Conservation (phyloP, 2,888 invertebrate genomes). For the Ectemnius lituratus region DNA sequence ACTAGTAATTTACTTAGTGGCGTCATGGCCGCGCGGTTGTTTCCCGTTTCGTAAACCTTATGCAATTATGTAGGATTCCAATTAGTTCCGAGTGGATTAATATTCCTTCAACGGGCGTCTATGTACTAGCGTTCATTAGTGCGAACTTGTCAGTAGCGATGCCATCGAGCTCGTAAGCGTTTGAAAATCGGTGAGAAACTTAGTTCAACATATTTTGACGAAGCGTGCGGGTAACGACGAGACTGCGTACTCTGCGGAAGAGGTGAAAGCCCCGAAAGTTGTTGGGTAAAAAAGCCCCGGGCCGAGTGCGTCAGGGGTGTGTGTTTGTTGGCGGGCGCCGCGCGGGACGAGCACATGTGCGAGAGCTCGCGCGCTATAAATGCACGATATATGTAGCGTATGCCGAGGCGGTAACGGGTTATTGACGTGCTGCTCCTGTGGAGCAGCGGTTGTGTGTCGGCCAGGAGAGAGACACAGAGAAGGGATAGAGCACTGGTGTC, state of each 20-base stretch:
- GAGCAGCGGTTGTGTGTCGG: conserved; percentile 45
- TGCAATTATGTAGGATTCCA: conserved; percentile 28
- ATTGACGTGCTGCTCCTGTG: conserved; percentile 56
- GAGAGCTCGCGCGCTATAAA: conserved; percentile 41
- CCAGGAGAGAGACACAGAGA: conserved; percentile 48
- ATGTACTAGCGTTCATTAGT: conserved; percentile 13
- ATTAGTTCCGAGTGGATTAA: conserved; percentile 28
- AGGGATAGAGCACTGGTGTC: conserved; percentile 48
- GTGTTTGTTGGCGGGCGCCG: conserved; percentile 7
- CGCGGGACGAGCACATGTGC: conserved; percentile 37
- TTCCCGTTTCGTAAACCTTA: conserved; percentile 5
- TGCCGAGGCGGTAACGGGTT: conserved; percentile 62
- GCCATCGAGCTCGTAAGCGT: not conserved
- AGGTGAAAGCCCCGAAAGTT: conserved; percentile 55
- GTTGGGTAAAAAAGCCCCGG: conserved; percentile 36
- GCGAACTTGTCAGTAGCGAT: not conserved
- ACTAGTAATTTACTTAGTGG: not conserved
- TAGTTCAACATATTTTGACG: not conserved
- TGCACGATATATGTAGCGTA: conserved; percentile 39
- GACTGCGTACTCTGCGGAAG: conserved; percentile 18
- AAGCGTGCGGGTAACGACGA: not conserved
- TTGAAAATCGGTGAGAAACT: not conserved
- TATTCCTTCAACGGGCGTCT: not conserved
- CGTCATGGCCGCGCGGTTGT: not conserved
- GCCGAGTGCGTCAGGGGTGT: conserved; percentile 22